A percentile compares a stretch with the other conserved stretches of the same genome.
These are phyloP conservation scores for Leptarthrus brevirostris DNA, from an alignment of 2,888 invertebrate species.

Conservation along the genomic window DNA sequence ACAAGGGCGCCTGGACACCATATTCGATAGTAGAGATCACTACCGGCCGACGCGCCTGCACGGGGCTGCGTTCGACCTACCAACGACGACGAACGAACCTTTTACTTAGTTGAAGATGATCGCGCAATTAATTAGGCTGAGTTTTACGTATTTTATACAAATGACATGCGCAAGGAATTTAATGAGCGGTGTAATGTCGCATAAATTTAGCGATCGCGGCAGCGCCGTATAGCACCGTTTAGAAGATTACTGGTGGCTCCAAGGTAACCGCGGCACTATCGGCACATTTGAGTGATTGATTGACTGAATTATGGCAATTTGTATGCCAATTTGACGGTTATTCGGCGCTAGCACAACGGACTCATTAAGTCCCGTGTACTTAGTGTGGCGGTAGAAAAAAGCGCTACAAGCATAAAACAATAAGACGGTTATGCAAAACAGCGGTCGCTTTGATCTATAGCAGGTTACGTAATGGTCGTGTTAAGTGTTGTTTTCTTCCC, in stretches of 20 bases:
- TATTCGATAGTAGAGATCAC: neutral
- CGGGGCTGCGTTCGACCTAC: no score
- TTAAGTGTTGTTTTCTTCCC: constrained; percentile 29
- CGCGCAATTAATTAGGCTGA: constrained; percentile 38
- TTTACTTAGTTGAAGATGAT: constrained; percentile 28
- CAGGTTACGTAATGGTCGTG: constrained; percentile 16
- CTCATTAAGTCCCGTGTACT: constrained; percentile 20
- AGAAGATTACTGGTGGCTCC: constrained; percentile 52
- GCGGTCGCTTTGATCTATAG: constrained; percentile 26
- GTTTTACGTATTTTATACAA: constrained; percentile 18
- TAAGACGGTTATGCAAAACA: constrained; percentile 22
- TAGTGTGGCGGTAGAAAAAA: neutral
- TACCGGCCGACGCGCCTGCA: no score
- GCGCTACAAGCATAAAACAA: constrained; percentile 5
- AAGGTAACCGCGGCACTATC: constrained; percentile 43
- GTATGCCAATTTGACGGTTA: constrained; percentile 44
- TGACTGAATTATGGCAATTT: constrained; percentile 49
- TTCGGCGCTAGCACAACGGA: constrained; percentile 5
- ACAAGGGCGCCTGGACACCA: neutral
- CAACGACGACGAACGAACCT: neutral
- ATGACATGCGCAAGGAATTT: constrained; percentile 21
- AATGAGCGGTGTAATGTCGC: constrained; percentile 30
- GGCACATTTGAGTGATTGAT: constrained; percentile 48
- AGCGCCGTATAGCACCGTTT: constrained; percentile 58
- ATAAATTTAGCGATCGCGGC: constrained; percentile 18